A percentile compares a stretch with the other conserved stretches of the same genome.
These are phyloP conservation scores for Schizopygopsis malacanthus DNA, from an alignment of 2,797 vertebrate species.

Conservation along the genomic window DNA sequence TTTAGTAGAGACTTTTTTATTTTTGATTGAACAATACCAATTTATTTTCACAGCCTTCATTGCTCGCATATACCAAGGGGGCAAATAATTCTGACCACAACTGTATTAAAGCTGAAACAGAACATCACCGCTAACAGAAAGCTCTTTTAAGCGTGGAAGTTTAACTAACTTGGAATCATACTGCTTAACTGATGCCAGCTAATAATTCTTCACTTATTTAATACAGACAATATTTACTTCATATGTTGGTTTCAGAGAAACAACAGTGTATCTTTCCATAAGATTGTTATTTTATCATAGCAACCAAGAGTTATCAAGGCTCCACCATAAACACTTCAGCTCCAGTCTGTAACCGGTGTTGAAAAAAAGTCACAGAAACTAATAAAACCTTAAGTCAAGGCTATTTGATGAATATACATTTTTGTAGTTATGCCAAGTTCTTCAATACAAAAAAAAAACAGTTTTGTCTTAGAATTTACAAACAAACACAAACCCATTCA, in stretches of 20 bases:
- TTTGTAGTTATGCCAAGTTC: neutral
- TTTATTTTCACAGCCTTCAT: too few species aligned
- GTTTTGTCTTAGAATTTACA: neutral
- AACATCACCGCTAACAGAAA: too few species aligned
- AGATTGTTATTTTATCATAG: neutral
- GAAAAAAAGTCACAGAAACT: neutral
- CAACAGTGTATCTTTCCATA: neutral
- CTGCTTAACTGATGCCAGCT: too few species aligned
- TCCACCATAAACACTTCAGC: neutral
- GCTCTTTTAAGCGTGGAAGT: too few species aligned
- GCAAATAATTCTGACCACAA: too few species aligned
- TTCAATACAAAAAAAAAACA: neutral
- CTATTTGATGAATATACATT: neutral
- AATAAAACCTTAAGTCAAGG: neutral
- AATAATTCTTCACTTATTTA: neutral
- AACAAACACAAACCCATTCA: neutral
- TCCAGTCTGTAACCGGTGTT: neutral
- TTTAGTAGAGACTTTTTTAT: too few species aligned
- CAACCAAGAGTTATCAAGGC: neutral
- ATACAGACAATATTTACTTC: neutral
- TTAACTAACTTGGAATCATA: too few species aligned
- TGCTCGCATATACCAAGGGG: too few species aligned
- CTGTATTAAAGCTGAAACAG: too few species aligned
- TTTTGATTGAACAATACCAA: too few species aligned
- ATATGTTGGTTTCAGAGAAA: neutral